Conservation (phyloP, 2,888 invertebrate species). For the Selenia dentaria region DNA sequence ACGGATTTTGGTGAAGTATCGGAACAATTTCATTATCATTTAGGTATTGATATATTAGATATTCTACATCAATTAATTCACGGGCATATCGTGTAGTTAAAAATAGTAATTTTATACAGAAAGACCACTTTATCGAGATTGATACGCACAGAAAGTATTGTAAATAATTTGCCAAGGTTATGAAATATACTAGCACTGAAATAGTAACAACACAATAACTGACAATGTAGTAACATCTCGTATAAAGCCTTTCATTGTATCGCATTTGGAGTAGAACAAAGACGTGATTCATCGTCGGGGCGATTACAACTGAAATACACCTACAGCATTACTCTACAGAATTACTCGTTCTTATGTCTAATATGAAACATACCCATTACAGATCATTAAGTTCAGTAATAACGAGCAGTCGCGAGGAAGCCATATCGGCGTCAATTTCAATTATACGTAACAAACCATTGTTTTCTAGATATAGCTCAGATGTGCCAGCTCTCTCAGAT, state of each 20-base stretch:
- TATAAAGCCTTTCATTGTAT: slow-evolving; percentile 23
- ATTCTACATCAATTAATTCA: no score
- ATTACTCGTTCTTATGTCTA: background rate
- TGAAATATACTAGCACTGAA: slow-evolving; percentile 6
- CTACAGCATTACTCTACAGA: no score
- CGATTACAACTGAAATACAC: slow-evolving; percentile 2
- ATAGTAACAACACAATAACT: slow-evolving; percentile 11
- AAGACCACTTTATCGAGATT: no score
- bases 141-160: no score
- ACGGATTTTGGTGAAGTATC: no score
- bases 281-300: slow-evolving; percentile 17
- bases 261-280: slow-evolving; percentile 16
- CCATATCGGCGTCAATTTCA: background rate
- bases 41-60: no score
- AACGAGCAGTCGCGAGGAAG: slow-evolving; percentile 12
- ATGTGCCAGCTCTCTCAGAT: slow-evolving; percentile 2
- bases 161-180: background rate
- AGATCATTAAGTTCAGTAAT: slow-evolving; percentile 17
- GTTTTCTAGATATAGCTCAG: slow-evolving; percentile 2
- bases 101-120: no score
- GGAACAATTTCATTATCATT: no score
- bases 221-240: slow-evolving; percentile 9
- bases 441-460: slow-evolving; percentile 2
- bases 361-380: slow-evolving; percentile 14
- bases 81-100: no score